These are phyloP conservation scores for Sandelia bainsii DNA, from an alignment of 2,797 vertebrate genomes.

Conservation along the genomic window DNA sequence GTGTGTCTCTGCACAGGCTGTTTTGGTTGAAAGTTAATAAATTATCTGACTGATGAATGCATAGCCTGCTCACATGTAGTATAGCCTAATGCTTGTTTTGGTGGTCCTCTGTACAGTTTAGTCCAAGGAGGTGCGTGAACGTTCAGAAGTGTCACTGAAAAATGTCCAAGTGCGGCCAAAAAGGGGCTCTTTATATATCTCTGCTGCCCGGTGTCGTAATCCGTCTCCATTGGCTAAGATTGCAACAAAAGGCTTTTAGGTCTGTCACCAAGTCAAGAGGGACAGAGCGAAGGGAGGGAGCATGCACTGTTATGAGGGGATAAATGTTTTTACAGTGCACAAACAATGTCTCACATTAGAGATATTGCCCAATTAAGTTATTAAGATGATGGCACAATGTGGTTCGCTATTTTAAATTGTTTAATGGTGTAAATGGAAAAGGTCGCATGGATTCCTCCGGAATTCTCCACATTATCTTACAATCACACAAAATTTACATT, in stretches of 20 bases:
- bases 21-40: conserved; percentile 70
- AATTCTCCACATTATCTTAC: not conserved
- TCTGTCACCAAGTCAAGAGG: conserved; percentile 93
- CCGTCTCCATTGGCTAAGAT: conserved; percentile 96
- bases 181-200: conserved; percentile 95
- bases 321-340: conserved; percentile 73
- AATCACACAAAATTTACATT: conserved; percentile 20
- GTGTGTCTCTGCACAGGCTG: conserved; percentile 59
- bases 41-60: conserved; percentile 67
- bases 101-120: conserved; percentile 80
- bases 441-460: not conserved
- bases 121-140: conserved; percentile 83
- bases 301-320: conserved; percentile 73
- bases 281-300: conserved; percentile 82
- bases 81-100: conserved; percentile 72
- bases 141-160: conserved; percentile 89
- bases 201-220: conserved; percentile 95
- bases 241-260: conserved; percentile 97
- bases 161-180: conserved; percentile 88
- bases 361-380: conserved; percentile 60
- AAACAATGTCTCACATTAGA: conserved; percentile 58
- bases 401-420: conserved; percentile 30
- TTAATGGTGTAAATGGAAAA: conserved; percentile 15
- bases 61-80: conserved; percentile 69
- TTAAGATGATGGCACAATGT: conserved; percentile 34